phyloP scores from a whole-genome alignment of 2,113 vertebrate species.

The Lepisosteus osseus region DNA sequence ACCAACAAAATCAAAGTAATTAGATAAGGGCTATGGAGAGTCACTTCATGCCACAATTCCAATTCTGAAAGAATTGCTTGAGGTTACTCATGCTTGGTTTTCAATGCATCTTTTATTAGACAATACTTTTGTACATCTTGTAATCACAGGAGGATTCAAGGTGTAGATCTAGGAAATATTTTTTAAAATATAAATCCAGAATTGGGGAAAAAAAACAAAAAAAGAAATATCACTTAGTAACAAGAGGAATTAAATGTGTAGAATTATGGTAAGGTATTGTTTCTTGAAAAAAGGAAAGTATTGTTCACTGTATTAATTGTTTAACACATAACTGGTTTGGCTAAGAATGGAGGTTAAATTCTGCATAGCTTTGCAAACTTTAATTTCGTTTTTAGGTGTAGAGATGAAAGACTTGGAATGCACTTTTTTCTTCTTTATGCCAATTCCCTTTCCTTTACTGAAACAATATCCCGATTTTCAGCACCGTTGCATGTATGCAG shows the following conservation, averaged over 20 bases:
- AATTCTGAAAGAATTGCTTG: conserved; percentile 64
- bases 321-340: too few species aligned
- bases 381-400: too few species aligned
- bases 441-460: neutral
- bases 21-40: conserved; percentile 47
- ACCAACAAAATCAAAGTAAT: conserved; percentile 49
- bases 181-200: conserved; percentile 50
- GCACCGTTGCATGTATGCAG: too few species aligned
- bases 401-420: too few species aligned
- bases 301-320: too few species aligned
- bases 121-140: conserved; percentile 56
- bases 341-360: too few species aligned
- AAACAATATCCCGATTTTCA: neutral
- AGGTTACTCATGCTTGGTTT: conserved; percentile 47
- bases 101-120: conserved; percentile 58
- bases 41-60: conserved; percentile 55
- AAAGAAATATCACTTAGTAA: too few species aligned
- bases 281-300: too few species aligned
- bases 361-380: too few species aligned
- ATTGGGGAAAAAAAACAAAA: neutral
- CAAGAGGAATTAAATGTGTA: too few species aligned
- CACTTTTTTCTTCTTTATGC: too few species aligned
- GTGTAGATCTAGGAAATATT: conserved; percentile 40
- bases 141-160: conserved; percentile 55
- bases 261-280: too few species aligned